Evolutionary conservation across 37 sponge, comb jelly and placozoan genomes (phyloP), one percentile per base, ranked within the genome.

Genomic region (Aplysina aerophoba): DNA sequence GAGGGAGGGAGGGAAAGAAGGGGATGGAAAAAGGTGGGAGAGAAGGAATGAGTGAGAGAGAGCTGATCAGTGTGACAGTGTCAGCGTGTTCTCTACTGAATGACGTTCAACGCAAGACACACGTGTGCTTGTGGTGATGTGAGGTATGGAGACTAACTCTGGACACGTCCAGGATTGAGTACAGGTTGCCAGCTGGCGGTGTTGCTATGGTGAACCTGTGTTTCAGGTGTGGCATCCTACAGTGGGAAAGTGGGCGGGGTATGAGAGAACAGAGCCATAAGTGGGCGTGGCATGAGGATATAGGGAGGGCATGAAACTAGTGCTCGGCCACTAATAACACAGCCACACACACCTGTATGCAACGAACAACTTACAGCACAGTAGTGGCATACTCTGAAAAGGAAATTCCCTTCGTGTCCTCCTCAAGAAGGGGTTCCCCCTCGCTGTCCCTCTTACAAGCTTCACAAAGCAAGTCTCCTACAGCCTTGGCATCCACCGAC

Each of bases 161-260:
- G 63, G 88, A 89, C 4, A 88, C 86, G 50, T 97, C 94, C 79
- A 97, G 81, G 34, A 89, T 24, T 4, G 88, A 69, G 55, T 95
- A 90, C 5, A 97, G 92, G 58, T 97, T 74, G 33, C 44, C 27
- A 35, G 80, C 5, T 0, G 96, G 79, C 11, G 88, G 87, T 33
- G 41, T 73, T 41, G 85, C 62, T 12, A 97, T 6, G 19, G 90
- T 95, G 83, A 97, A 95, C 14, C 97, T 75, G 55, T 92, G 86
- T 77, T 92, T 91, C 54, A 89, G 82, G 3, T 55, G 22, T 16
- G 88, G 64, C 20, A 69, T 69, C 71, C 71, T 69, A 30, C 34
- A 30, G 33, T 17, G 34, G 34, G 27, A 30, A 16, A 69, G 31
- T n/a, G 19, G 33, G 19, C 33, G 17, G 34, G 71, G 34, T 4